Evolutionary conservation across 2,113 vertebrate genomes (phyloP).

Genomic region (Danionella cerebrum): DNA sequence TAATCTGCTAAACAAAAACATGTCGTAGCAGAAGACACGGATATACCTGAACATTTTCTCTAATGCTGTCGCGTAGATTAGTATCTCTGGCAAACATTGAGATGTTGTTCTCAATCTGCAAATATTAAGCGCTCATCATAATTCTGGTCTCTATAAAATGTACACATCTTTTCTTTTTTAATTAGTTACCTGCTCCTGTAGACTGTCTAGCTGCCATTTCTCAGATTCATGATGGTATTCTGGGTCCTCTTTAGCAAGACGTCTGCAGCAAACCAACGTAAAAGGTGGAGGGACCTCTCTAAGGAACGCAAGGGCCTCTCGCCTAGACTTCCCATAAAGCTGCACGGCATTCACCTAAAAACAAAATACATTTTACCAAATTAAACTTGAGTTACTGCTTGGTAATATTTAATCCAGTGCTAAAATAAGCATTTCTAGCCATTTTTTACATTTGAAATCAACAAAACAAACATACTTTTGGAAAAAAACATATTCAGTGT

Average conservation of each 20-base stretch:
- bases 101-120: conserved; percentile 13
- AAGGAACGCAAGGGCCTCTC: conserved; percentile 85
- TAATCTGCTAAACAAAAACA: no score
- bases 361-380: no score
- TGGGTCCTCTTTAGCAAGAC: conserved; percentile 63
- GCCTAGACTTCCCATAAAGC: conserved; percentile 79
- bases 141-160: no score
- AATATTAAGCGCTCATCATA: no score
- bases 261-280: conserved; percentile 86
- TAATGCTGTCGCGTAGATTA: conserved; percentile 2
- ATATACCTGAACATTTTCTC: conserved; percentile 5
- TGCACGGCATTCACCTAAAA: conserved; percentile 88
- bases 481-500: no score
- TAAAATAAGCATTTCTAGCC: no score
- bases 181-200: conserved; percentile 53
- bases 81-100: neutral
- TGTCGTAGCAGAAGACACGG: neutral
- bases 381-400: no score
- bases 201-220: conserved; percentile 29
- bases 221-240: conserved; percentile 58
- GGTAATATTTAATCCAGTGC: no score
- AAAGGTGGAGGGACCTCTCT: conserved; percentile 89
- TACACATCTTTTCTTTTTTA: neutral
- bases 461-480: no score
- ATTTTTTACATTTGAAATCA: no score